A percentile compares a stretch with the other conserved stretches of the same genome.
Evolutionary conservation across 2,797 vertebrate species (phyloP).

Genomic region (Myotis myotis): DNA sequence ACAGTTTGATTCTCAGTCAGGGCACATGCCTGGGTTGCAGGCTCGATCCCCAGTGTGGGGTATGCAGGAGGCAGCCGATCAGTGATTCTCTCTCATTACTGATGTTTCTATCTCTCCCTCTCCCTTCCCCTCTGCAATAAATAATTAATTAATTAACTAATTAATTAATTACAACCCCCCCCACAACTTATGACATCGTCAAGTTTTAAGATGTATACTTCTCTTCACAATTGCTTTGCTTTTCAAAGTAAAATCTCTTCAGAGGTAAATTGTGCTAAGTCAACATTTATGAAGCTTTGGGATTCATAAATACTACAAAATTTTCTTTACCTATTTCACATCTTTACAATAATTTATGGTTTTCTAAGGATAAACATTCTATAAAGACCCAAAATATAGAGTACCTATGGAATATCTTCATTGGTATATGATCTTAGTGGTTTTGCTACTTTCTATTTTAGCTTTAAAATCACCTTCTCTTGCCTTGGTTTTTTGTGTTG

Average conservation of each 20-base stretch:
- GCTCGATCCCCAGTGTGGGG: too few species aligned
- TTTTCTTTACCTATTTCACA: constrained; percentile 29
- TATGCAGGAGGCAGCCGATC: too few species aligned
- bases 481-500: background rate
- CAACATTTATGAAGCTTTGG: background rate
- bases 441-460: background rate
- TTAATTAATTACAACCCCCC: too few species aligned
- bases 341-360: background rate
- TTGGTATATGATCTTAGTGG: background rate
- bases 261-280: background rate
- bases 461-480: background rate
- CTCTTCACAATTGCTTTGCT: constrained; percentile 5
- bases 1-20: too few species aligned
- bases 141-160: too few species aligned
- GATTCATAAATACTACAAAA: background rate
- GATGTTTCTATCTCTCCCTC: too few species aligned
- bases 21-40: too few species aligned
- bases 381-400: background rate
- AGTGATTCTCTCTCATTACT: too few species aligned
- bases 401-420: background rate
- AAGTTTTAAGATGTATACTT: background rate
- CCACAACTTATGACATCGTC: background rate
- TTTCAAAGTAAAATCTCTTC: background rate
- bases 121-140: too few species aligned
- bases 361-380: constrained; percentile 25